Conservation (phyloP, 2,888 invertebrate genomes). For the Sphaerophoria rueppellii region DNA sequence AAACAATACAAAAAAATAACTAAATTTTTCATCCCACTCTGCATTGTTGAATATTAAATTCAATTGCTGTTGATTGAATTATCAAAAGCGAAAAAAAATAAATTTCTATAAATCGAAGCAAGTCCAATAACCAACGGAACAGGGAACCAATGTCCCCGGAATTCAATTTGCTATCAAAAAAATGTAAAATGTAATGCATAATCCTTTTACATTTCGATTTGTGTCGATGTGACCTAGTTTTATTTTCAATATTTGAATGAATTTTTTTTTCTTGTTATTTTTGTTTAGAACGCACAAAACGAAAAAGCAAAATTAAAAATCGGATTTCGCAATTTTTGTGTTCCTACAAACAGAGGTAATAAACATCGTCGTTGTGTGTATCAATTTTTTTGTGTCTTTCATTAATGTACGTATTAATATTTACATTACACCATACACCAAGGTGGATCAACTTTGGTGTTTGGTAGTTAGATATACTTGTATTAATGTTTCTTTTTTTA, state of each 20-base stretch:
- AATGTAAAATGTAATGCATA: conserved; percentile 10
- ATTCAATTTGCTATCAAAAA: not conserved
- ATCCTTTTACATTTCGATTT: conserved; percentile 25
- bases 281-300: conserved; percentile 1
- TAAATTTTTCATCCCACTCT: not conserved
- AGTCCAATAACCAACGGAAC: no score
- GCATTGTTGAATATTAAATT: not conserved
- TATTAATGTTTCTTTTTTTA: conserved; percentile 20
- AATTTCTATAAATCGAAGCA: not conserved
- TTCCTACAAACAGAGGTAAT: conserved; percentile 12
- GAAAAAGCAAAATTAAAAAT: not conserved
- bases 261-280: not conserved
- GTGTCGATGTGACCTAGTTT: conserved; percentile 31
- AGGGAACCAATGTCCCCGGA: not conserved
- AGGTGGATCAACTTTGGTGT: conserved; percentile 8
- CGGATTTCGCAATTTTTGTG: conserved; percentile 26
- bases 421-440: conserved; percentile 4
- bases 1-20: conserved; percentile 1
- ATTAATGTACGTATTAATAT: not conserved
- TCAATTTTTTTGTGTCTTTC: not conserved
- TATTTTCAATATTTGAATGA: not conserved
- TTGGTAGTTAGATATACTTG: conserved; percentile 16
- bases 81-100: not conserved
- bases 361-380: conserved; percentile 6
- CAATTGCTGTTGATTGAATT: not conserved